Evolutionary conservation across 2,797 vertebrate genomes (phyloP), one percentile per base, ranked within the genome.

Genomic region (Aphelocoma californica): DNA sequence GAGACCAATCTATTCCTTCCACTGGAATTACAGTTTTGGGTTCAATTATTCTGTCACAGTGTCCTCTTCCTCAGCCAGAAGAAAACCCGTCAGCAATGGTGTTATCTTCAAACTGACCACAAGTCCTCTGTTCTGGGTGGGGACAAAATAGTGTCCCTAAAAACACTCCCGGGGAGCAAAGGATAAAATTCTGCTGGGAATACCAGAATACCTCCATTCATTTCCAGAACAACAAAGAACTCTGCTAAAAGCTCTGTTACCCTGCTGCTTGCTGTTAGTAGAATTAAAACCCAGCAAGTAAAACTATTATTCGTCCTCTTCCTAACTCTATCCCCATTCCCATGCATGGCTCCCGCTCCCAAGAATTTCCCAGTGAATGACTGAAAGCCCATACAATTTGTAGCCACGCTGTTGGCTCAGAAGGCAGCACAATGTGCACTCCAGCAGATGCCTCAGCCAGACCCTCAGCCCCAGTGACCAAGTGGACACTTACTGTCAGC

Each of bases 51-150:
- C 44, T 2, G 0, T n/a, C 0, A 0, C 45, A 47, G 44, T 5
- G 6, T 53, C 34, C 28, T 75, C 47, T n/a, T 81, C 54, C 21
- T 93, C 70, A 83, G 34, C 12, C 47, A 70, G 62, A 18, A 82
- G 77, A 74, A 48, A 21, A 18, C 12, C 6, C 0, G 0, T 12
- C 53, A 50, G 53, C 3, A 4, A 61, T 0, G 0, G 4, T 10
- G 1, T 6, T 6, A 67, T 26, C 72, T 79, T 81, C 74, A 58
- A 71, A 73, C 8, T 1, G 0, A 32, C 58, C 31, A 18, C 0
- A 0, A 42, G 21, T 34, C 57, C 38, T 77, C 45, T 57, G 14
- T 7, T 83, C 50, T 36, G 72, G 32, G 34, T 25, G 51, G 23
- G 61, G 23, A 94, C 60, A 77, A 93, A 88, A 88, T 0, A 70